Conservation (phyloP, 1,140 invertebrate species). For the Ceratina japonica region DNA sequence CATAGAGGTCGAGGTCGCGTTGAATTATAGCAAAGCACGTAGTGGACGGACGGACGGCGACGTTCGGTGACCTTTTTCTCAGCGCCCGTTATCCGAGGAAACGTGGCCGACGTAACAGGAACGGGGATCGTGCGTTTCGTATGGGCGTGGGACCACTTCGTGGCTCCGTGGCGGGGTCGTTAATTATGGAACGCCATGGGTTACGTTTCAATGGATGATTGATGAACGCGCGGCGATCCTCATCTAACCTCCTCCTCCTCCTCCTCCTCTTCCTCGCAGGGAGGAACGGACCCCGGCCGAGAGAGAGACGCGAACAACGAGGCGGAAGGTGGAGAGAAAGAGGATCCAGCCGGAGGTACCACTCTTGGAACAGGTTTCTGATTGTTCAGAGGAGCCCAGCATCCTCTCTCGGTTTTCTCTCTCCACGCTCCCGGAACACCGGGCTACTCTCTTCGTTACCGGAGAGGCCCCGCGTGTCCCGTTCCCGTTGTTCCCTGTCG, state of each 20-base stretch:
- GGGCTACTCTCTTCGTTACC: slow-evolving; percentile 44
- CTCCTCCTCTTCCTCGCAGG: slow-evolving; percentile 49
- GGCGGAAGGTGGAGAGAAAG: slow-evolving; percentile 51
- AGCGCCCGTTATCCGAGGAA: slow-evolving; percentile 40
- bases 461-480: slow-evolving; percentile 36
- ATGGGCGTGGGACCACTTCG: slow-evolving; percentile 64
- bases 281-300: slow-evolving; percentile 12
- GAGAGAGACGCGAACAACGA: slow-evolving; percentile 10
- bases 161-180: slow-evolving; percentile 60
- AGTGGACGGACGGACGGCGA: background rate
- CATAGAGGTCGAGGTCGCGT: too few relatives aligned
- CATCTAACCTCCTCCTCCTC: slow-evolving; percentile 58
- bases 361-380: slow-evolving; percentile 67
- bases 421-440: slow-evolving; percentile 57
- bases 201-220: slow-evolving; percentile 73
- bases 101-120: slow-evolving; percentile 22
- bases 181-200: slow-evolving; percentile 73
- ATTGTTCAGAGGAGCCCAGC: slow-evolving; percentile 60
- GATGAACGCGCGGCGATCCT: slow-evolving; percentile 68
- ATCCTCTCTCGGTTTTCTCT: slow-evolving; percentile 49
- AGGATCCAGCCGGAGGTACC: slow-evolving; percentile 52
- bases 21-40: too few relatives aligned
- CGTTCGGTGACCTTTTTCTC: slow-evolving; percentile 25
- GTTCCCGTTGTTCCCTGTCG: slow-evolving; percentile 26
- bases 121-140: slow-evolving; percentile 46